Evolutionary conservation across 2,113 vertebrate species (phyloP).

Genomic region (Petromus typicus): DNA sequence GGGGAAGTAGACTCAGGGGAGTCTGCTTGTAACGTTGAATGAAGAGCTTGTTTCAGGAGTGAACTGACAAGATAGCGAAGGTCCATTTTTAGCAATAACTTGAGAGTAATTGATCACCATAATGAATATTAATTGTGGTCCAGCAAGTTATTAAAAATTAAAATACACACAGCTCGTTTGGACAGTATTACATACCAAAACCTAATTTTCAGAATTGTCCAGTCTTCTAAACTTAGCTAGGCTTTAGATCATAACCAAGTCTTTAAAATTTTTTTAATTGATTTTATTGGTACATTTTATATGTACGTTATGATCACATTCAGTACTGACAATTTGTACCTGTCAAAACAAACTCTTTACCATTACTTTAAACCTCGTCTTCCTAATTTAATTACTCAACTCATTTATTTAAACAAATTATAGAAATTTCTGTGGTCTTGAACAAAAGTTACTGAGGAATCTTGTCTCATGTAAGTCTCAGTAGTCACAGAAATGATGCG

Average conservation of each 20-base stretch:
- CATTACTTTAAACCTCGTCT: not conserved
- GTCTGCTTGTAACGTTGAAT: not conserved
- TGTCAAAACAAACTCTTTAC: not conserved
- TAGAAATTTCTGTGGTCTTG: constrained; percentile 38
- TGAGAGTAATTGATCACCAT: constrained; percentile 28
- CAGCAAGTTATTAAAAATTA: constrained; percentile 51
- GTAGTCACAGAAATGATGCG: constrained; percentile 37
- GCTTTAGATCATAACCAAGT: constrained; percentile 21
- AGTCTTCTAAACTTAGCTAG: not conserved
- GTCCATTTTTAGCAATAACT: constrained; percentile 29
- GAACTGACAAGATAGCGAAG: not conserved
- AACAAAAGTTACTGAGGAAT: not conserved
- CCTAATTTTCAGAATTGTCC: not conserved
- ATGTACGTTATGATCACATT: no score
- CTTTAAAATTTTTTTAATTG: no score
- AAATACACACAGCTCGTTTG: constrained; percentile 39
- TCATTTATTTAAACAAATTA: not conserved
- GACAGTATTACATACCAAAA: not conserved
- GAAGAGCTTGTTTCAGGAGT: not conserved
- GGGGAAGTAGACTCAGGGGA: not conserved
- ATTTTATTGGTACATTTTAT: no score
- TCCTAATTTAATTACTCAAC: not conserved
- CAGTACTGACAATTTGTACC: no score
- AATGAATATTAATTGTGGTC: constrained; percentile 38
- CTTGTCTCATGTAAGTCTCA: constrained; percentile 26